Conservation (phyloP, 2,113 vertebrate species). For the Pungitius pungitius region DNA sequence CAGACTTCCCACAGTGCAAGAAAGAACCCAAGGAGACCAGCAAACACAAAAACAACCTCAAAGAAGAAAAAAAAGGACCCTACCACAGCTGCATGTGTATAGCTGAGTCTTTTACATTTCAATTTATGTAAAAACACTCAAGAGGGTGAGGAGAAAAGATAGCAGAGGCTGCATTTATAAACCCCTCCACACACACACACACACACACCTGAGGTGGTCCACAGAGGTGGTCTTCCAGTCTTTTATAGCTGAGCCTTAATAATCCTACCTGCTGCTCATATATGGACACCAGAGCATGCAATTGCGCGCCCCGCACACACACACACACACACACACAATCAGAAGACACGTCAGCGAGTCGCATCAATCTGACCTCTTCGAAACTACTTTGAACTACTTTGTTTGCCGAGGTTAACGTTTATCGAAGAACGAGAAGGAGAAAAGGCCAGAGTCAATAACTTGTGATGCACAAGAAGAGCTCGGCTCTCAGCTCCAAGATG, state of each 20-base stretch:
- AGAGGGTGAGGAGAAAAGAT: background rate
- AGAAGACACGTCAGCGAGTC: background rate
- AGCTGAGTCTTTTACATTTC: background rate
- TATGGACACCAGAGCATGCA: conserved; percentile 48
- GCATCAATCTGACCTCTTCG: background rate
- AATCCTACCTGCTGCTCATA: conserved; percentile 71
- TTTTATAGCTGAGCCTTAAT: conserved; percentile 71
- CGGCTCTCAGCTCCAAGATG: conserved; percentile 14
- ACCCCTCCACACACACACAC: background rate
- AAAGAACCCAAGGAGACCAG: conserved; percentile 60
- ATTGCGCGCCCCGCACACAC: background rate
- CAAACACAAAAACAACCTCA: conserved; percentile 55
- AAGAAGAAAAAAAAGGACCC: background rate
- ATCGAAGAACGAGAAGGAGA: too few relatives aligned
- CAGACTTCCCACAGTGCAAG: conserved; percentile 66
- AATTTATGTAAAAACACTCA: conserved; percentile 10
- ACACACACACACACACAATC: conserved; percentile 6
- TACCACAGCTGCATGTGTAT: conserved; percentile 3
- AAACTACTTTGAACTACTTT: background rate
- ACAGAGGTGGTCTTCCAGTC: conserved; percentile 75
- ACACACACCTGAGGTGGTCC: conserved; percentile 69
- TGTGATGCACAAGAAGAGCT: conserved; percentile 24
- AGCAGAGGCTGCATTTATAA: conserved; percentile 5
- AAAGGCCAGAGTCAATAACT: conserved; percentile 27
- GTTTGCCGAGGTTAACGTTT: too few relatives aligned